Evolutionary conservation across 2,797 vertebrate genomes (phyloP), one percentile per base, ranked within the genome.

Genomic region (Limnodromus scolopaceus): DNA sequence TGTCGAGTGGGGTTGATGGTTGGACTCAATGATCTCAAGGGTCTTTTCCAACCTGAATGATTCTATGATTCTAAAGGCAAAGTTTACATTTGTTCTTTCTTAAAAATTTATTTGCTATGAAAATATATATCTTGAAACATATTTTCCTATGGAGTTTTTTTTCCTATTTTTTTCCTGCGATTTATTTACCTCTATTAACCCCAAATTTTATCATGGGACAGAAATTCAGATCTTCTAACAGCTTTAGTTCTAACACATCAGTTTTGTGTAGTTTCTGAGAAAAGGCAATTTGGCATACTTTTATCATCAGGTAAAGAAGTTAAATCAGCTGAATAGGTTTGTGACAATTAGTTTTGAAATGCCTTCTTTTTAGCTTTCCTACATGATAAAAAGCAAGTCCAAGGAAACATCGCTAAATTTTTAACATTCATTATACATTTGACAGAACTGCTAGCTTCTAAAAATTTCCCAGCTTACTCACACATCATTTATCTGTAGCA

Each of bases 61-160:
- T 48, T 48, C 23, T 48, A 48, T 48, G 46, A 48, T 24, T 23
- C 12, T 48, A 48, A 93, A 87, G 14, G 4, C 5, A 79, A 91
- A 84, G 51, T 46, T 30, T 34, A 18, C 15, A 7, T 46, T 24
- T 36, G 5, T 38, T 76, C 28, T 32, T 39, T 88, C 54, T 12
- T 1, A 0, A 22, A 72, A 36, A 72, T 0, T 1, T 48, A 16
- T 41, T 66, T 84, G 30, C 7, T 46, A 3, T n/a, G 22, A 54
- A 91, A 81, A 84, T 45, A 43, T 5, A 2, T 17, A 14, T 25
- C 15, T 60, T 36, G 22, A 68, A 81, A n/a, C 0, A 1, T 34
- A 39, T 78, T 77, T 70, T 32, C 4, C 3, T n/a, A 1, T 24
- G 1, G 4, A 0, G 5, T 5, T 32, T 2, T 22, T 8, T 25